These are phyloP conservation scores for Druceiella hillmani DNA, from an alignment of 2,888 invertebrate species.

Conservation along the genomic window DNA sequence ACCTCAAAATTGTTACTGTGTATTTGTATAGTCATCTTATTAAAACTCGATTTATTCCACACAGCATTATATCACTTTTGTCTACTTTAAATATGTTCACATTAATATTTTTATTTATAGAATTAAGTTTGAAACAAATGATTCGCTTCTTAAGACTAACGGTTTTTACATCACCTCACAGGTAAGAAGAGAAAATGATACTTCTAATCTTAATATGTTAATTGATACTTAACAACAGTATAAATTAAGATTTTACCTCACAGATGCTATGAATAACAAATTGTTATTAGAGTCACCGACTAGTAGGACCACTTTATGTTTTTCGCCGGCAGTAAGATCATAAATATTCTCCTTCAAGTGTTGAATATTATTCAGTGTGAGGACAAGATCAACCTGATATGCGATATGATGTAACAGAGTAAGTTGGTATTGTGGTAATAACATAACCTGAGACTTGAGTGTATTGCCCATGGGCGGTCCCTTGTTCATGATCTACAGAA, in stretches of 20 bases:
- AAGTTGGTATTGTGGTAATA: conserved; percentile 59
- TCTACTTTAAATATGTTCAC: no score
- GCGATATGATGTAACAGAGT: conserved; percentile 34
- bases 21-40: no score
- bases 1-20: no score
- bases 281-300: conserved; percentile 62
- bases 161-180: no score
- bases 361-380: conserved; percentile 40
- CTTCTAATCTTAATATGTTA: no score
- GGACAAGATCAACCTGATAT: conserved; percentile 32
- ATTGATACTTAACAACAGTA: conserved; percentile 1
- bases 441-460: conserved; percentile 54
- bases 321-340: conserved; percentile 41
- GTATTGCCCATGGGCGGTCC: conserved; percentile 68
- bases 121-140: no score
- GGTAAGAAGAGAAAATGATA: no score
- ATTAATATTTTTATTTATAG: no score
- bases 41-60: no score
- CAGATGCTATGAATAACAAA: conserved; percentile 49
- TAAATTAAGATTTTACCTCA: conserved; percentile 40
- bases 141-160: no score
- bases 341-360: conserved; percentile 39
- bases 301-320: conserved; percentile 53
- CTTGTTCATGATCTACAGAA: conserved; percentile 61
- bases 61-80: no score